Evolutionary conservation across 2,888 invertebrate species (phyloP).

Genomic region (Frankliniella fusca): DNA sequence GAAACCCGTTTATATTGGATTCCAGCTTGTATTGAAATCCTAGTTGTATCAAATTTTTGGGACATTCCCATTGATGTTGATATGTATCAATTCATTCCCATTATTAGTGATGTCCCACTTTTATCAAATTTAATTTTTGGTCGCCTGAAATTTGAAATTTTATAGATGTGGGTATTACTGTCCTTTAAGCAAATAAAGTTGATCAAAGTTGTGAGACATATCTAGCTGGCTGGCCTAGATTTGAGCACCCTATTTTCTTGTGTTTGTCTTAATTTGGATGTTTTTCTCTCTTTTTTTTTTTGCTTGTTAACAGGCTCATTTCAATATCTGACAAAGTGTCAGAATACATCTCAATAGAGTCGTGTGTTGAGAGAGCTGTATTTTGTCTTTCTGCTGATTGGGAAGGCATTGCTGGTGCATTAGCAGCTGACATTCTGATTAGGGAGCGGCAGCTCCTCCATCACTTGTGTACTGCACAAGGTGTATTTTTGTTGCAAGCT

Average conservation of each 20-base stretch:
- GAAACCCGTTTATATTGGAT: too few species aligned
- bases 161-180: too few species aligned
- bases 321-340: not conserved
- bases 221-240: not conserved
- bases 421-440: not conserved
- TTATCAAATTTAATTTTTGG: too few species aligned
- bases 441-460: not conserved
- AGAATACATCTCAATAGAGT: not conserved
- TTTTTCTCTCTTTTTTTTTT: not conserved
- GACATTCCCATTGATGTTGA: too few species aligned
- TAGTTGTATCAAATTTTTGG: too few species aligned
- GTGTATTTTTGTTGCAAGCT: not conserved
- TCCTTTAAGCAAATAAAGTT: too few species aligned
- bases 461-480: not conserved
- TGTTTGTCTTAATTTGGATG: too few species aligned
- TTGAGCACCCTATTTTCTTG: too few species aligned
- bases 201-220: not conserved
- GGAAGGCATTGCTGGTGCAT: not conserved
- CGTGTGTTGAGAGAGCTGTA: not conserved
- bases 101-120: too few species aligned
- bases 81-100: too few species aligned
- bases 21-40: too few species aligned
- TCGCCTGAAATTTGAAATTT: too few species aligned
- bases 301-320: not conserved
- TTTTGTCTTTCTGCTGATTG: slow-evolving; percentile 2